Evolutionary conservation across 2,888 invertebrate genomes (phyloP).

Genomic region (Mesoligia furuncula): DNA sequence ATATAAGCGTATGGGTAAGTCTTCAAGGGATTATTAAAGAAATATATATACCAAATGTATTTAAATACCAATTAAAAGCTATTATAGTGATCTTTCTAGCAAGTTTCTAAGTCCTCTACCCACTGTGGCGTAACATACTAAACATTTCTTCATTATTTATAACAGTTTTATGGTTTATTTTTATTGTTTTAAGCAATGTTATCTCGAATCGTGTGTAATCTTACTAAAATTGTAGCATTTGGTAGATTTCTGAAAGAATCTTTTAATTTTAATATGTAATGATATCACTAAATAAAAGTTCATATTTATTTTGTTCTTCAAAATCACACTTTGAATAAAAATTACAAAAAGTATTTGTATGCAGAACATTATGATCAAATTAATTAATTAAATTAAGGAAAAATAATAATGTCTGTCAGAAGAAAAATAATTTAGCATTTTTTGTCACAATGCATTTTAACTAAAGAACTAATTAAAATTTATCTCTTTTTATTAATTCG

Average conservation of each 20-base stretch:
- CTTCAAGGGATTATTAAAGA: conserved; percentile 66
- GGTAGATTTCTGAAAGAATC: neutral
- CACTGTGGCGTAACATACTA: conserved; percentile 40
- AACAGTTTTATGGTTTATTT: neutral
- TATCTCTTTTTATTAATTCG: neutral
- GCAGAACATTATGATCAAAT: neutral
- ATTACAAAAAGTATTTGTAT: neutral
- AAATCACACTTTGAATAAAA: neutral
- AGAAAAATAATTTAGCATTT: too few relatives aligned
- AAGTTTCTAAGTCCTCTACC: conserved; percentile 50
- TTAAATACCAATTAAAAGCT: conserved; percentile 57
- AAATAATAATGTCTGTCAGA: neutral
- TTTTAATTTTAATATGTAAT: neutral
- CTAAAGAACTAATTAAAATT: neutral
- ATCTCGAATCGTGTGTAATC: neutral
- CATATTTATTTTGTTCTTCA: neutral
- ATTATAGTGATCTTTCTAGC: conserved; percentile 64
- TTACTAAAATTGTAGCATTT: neutral
- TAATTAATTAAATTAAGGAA: too few relatives aligned
- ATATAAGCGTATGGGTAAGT: conserved; percentile 81
- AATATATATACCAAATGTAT: conserved; percentile 52
- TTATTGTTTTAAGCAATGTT: conserved; percentile 13
- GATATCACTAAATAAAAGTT: neutral
- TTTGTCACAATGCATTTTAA: neutral
- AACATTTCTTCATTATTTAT: neutral